A percentile compares a stretch with the other conserved stretches of the same genome.
Conservation (phyloP, 1,140 invertebrate species). For the Drosophila mayri region DNA sequence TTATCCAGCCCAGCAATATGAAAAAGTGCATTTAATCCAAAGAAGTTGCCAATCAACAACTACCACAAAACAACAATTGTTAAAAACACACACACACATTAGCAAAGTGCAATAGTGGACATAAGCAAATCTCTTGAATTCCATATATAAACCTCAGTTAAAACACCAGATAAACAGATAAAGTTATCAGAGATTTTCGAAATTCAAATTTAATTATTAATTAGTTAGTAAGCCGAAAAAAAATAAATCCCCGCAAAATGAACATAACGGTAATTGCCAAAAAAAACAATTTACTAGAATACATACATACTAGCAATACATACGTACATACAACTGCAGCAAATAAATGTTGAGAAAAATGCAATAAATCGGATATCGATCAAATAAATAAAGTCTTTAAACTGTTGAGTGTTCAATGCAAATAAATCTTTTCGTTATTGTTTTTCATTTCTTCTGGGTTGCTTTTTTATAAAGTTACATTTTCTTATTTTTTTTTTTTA, state of each 20-base stretch:
- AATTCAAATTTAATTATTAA: slow-evolving; percentile 76
- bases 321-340: slow-evolving; percentile 45
- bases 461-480: background rate
- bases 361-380: slow-evolving; percentile 81
- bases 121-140: slow-evolving; percentile 33
- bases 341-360: slow-evolving; percentile 67
- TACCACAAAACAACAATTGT: slow-evolving; percentile 16
- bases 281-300: slow-evolving; percentile 51
- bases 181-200: slow-evolving; percentile 59
- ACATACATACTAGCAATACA: slow-evolving; percentile 33
- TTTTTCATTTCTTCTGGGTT: background rate
- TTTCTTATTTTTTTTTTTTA: background rate
- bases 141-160: slow-evolving; percentile 40
- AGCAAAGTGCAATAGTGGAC: slow-evolving; percentile 48
- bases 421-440: slow-evolving; percentile 30
- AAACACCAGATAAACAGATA: slow-evolving; percentile 21
- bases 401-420: slow-evolving; percentile 81
- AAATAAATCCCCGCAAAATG: slow-evolving; percentile 37
- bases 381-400: slow-evolving; percentile 82
- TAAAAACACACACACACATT: slow-evolving; percentile 21
- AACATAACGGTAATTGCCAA: slow-evolving; percentile 41
- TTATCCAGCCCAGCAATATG: slow-evolving; percentile 52
- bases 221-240: slow-evolving; percentile 70
- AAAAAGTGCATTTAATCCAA: slow-evolving; percentile 80
- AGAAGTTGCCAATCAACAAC: slow-evolving; percentile 70